Evolutionary conservation across 2,113 vertebrate species (phyloP).

Genomic region (Deroptyus accipitrinus): DNA sequence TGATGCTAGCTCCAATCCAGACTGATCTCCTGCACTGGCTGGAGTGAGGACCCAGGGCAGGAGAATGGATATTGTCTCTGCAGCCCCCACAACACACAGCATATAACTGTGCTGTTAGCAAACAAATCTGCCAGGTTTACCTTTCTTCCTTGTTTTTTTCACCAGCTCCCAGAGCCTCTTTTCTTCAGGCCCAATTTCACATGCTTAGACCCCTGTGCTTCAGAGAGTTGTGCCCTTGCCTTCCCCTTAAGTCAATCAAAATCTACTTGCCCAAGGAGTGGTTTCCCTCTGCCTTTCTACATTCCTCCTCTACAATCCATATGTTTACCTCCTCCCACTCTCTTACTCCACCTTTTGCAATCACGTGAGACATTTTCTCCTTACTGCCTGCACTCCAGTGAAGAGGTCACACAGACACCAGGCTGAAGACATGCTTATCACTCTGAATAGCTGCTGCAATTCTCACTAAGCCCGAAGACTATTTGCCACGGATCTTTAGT

Average conservation of each 20-base stretch:
- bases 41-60: not conserved
- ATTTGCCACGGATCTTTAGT: not conserved
- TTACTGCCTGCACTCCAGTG: not conserved
- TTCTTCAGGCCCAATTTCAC: not conserved
- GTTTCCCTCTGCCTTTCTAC: not conserved
- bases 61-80: not conserved
- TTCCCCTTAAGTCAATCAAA: not conserved
- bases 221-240: not conserved
- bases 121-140: not conserved
- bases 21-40: not conserved
- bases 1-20: accelerated
- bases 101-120: not conserved
- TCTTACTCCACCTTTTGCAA: not conserved
- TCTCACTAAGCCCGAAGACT: not conserved
- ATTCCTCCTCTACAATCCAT: not conserved
- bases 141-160: not conserved
- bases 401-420: not conserved
- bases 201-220: accelerated
- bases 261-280: not conserved
- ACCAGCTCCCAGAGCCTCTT: not conserved
- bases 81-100: not conserved
- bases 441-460: not conserved
- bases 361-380: not conserved
- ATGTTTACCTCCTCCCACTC: not conserved
- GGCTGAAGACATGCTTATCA: not conserved